Base-by-base conservation (phyloP, 2,113 vertebrate species). In the Solea senegalensis region DNA sequence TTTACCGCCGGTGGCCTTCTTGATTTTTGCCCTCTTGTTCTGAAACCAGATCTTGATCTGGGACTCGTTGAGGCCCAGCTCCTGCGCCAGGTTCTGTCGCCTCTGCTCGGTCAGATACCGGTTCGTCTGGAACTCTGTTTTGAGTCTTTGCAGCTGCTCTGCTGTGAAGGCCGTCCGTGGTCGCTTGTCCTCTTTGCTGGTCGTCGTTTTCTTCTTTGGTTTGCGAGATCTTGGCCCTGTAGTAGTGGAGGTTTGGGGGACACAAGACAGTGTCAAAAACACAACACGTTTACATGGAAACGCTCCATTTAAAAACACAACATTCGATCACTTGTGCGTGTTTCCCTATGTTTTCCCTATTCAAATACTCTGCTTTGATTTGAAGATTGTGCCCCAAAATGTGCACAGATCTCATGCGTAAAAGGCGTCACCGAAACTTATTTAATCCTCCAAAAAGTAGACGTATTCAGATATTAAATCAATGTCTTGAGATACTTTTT, bases 1-100 rank as follows among this genome's bases (percentile, higher is more conserved):
- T 86, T 97, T 97, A 74, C 61, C 81, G 84, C 96, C 96, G 7
- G 45, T 94, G 81, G 96, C 94, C 84, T 97, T 97, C 92, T 97
- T 97, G 92, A 97, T 96, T 89, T 97, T 97, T 90, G 96, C 96
- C 34, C 96, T 90, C 84, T 97, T 97, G 92, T 97, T 97, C 92
- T 97, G 96, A 80, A 97, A 97, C 96, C 96, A 97, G 86, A 97
- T 97, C 89, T 97, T 97, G 90, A 97, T 97, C 92, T 97, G 96
- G 9, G 96, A 96, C 88, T 97, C 96, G 53, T 96, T 97, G 68
- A 97, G 95, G 86, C 94, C 94, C 72, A 97, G 95, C 76, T 97
- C 96, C 74, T 95, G 94, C 0, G 96, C 96, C 91, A 97, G 91
- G 88, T 94, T 94, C 90, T 96, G 95, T 14, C 96, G 91, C 87